phyloP scores from a whole-genome alignment of 2,888 invertebrate genomes.

The Heliconius ismenius region DNA sequence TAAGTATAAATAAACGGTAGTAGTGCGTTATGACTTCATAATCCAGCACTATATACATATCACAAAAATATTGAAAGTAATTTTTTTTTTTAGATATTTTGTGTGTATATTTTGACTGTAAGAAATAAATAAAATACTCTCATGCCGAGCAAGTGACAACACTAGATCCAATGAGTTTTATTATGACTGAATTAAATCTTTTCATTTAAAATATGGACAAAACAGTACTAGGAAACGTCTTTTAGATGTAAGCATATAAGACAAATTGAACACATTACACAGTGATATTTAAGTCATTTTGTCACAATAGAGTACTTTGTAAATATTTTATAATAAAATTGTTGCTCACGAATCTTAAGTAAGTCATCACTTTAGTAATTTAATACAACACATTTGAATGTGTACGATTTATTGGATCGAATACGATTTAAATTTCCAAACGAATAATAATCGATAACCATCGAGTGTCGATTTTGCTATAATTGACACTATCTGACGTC shows the following conservation, averaged over 20 bases:
- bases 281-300: not conserved
- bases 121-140: not conserved
- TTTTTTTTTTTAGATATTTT: not conserved
- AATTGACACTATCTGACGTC: not conserved
- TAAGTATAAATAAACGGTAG: not conserved
- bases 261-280: not conserved
- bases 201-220: too few relatives aligned
- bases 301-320: too few relatives aligned
- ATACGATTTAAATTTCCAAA: not conserved
- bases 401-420: not conserved
- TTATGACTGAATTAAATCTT: not conserved
- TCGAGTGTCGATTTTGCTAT: not conserved
- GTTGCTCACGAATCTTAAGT: not conserved
- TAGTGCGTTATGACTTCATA: constrained; percentile 16
- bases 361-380: not conserved
- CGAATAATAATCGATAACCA: not conserved
- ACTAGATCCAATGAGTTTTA: not conserved
- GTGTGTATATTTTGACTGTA: not conserved
- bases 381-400: not conserved
- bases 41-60: not conserved
- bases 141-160: not conserved
- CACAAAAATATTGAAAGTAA: not conserved
- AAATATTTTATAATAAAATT: not conserved
- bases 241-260: not conserved
- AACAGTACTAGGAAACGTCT: not conserved